A percentile compares a stretch with the other conserved stretches of the same genome.
phyloP scores from a whole-genome alignment of 1,140 invertebrate genomes.

The Oedothorax gibbosus region DNA sequence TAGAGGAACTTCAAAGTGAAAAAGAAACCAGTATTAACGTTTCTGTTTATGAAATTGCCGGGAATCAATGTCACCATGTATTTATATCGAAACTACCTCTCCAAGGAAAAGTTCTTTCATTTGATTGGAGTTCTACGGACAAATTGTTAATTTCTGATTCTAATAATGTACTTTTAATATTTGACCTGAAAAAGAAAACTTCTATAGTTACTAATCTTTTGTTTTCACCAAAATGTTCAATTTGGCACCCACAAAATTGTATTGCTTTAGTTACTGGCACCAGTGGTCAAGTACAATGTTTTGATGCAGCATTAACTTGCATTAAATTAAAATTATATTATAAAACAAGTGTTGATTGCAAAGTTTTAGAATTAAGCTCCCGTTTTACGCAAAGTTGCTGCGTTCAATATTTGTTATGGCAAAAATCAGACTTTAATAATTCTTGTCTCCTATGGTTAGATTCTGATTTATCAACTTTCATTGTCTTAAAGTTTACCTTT shows the following conservation, averaged over 20 bases:
- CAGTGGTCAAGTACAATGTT: conserved; percentile 39
- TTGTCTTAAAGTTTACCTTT: conserved; percentile 44
- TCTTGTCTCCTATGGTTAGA: conserved; percentile 29
- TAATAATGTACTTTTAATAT: conserved; percentile 28
- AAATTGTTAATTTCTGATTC: conserved; percentile 47
- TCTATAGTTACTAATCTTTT: conserved; percentile 30
- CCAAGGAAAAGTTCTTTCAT: conserved; percentile 26
- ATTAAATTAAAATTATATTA: conserved; percentile 44
- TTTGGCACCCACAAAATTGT: conserved; percentile 46
- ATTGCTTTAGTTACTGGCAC: conserved; percentile 33
- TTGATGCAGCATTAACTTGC: conserved; percentile 48
- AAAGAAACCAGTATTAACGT: conserved; percentile 19
- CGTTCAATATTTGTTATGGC: conserved; percentile 44
- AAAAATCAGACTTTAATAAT: conserved; percentile 41
- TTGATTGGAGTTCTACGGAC: conserved; percentile 43
- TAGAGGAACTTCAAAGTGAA: conserved; percentile 35
- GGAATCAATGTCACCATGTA: conserved; percentile 37
- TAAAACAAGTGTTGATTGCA: background rate
- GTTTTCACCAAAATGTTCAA: conserved; percentile 25
- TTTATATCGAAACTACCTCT: conserved; percentile 45
- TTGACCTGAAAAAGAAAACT: conserved; percentile 50
- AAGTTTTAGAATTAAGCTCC: conserved; percentile 35
- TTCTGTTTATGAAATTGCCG: conserved; percentile 48
- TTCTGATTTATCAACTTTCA: conserved; percentile 28
- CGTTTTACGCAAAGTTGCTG: conserved; percentile 4